Percentiles rank a stretch among this genome's conserved stretches.
These are phyloP conservation scores for Lycocorax pyrrhopterus DNA, from an alignment of 2,113 vertebrate genomes.

Conservation along the genomic window DNA sequence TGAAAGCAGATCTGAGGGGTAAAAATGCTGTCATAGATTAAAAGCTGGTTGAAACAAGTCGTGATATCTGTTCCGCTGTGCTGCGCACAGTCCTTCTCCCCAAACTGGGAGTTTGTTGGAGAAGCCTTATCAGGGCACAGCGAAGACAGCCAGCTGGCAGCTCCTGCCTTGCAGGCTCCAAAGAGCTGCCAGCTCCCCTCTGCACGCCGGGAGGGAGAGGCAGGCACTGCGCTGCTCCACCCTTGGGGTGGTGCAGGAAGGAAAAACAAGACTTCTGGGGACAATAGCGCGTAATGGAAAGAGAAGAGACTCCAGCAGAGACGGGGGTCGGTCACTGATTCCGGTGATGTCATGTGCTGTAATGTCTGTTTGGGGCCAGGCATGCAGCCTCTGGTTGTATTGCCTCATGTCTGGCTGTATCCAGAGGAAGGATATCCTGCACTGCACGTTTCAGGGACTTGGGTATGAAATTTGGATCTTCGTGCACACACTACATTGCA, in stretches of 20 bases:
- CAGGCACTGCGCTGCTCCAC: not conserved
- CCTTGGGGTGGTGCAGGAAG: not conserved
- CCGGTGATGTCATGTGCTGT: not conserved
- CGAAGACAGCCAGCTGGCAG: not conserved
- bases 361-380: rapidly evolving
- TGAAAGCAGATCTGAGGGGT: not conserved
- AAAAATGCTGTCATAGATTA: not conserved
- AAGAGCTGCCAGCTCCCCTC: not conserved
- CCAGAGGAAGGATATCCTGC: not conserved
- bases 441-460: not conserved
- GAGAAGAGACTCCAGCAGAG: not conserved
- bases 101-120: not conserved
- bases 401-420: not conserved
- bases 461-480: not conserved
- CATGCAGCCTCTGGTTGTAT: not conserved
- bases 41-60: not conserved
- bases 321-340: rapidly evolving
- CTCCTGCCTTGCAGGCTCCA: not conserved
- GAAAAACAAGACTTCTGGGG: not conserved
- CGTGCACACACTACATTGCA: rapidly evolving
- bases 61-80: not conserved
- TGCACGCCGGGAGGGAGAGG: rapidly evolving
- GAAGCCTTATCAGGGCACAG: not conserved
- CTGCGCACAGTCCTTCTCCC: not conserved
- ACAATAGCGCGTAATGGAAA: rapidly evolving